phyloP scores from a whole-genome alignment of 2,797 vertebrate genomes.

The Dicrostonyx torquatus region DNA sequence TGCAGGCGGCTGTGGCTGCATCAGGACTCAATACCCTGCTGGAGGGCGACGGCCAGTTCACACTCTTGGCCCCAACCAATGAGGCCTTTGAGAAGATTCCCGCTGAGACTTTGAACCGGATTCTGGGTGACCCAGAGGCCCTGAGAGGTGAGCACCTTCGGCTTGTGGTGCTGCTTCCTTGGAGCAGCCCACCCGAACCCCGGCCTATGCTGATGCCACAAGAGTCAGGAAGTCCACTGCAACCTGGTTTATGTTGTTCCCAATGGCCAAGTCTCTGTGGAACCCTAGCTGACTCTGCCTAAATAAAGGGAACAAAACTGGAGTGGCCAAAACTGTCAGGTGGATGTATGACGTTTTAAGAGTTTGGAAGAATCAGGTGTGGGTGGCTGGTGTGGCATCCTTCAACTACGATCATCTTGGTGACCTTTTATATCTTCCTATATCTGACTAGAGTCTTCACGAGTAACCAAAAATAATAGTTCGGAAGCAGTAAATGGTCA shows the following conservation, averaged over 20 bases:
- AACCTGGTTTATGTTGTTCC: not conserved
- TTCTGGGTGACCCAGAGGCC: constrained; percentile 95
- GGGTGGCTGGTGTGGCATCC: not conserved
- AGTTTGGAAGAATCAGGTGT: not conserved
- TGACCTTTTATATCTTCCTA: not conserved
- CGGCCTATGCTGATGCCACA: not conserved
- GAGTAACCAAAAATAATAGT: not conserved
- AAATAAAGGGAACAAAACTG: not conserved
- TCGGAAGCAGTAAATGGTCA: not conserved
- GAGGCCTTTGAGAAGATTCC: constrained; percentile 98
- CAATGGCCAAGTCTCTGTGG: not conserved
- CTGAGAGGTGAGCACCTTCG: constrained; percentile 89
- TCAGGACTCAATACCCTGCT: constrained; percentile 92
- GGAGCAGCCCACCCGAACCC: not conserved
- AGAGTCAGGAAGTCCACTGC: not conserved
- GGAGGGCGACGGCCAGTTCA: constrained; percentile 93
- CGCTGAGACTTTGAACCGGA: constrained; percentile 92
- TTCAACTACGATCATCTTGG: not conserved
- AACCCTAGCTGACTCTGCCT: not conserved
- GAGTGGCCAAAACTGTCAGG: not conserved
- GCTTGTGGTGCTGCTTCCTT: not conserved
- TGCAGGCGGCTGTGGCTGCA: constrained; percentile 93
- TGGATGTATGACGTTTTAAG: too few species aligned
- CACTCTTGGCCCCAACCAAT: constrained; percentile 95
- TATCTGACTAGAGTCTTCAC: not conserved